Conservation (phyloP, 2,113 vertebrate species). For the Athene cunicularia region DNA sequence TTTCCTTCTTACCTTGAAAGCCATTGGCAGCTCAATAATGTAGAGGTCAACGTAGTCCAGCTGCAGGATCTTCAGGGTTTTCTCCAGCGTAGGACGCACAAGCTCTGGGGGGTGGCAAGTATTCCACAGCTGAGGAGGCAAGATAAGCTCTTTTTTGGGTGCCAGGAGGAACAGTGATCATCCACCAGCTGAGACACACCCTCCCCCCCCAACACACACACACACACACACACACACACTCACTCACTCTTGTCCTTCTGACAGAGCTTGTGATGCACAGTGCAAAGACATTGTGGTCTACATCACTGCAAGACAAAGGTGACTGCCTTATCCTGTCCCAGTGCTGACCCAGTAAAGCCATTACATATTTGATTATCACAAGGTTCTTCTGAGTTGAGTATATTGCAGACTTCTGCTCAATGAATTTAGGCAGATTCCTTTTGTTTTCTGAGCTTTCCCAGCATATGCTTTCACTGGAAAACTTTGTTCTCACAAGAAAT, state of each 20-base stretch:
- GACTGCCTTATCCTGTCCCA: background rate
- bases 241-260: background rate
- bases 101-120: slow-evolving; percentile 85
- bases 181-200: background rate
- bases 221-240: too few species aligned
- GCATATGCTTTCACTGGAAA: slow-evolving; percentile 49
- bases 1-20: slow-evolving; percentile 84
- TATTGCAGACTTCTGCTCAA: background rate
- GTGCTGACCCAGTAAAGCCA: background rate
- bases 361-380: background rate
- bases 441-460: slow-evolving; percentile 25
- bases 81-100: slow-evolving; percentile 87
- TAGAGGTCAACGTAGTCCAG: slow-evolving; percentile 95
- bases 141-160: background rate
- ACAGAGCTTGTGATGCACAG: background rate
- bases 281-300: background rate
- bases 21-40: slow-evolving; percentile 92
- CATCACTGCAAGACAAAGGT: background rate
- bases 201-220: too few species aligned
- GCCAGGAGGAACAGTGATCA: background rate
- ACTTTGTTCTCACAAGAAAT: slow-evolving; percentile 28
- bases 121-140: slow-evolving; percentile 86
- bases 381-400: background rate
- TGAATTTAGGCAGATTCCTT: background rate
- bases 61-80: slow-evolving; percentile 80